Base-by-base conservation (phyloP, 30 jellyfish, hydroid and myxozoan genomes). In the Aurelia coerulea region DNA sequence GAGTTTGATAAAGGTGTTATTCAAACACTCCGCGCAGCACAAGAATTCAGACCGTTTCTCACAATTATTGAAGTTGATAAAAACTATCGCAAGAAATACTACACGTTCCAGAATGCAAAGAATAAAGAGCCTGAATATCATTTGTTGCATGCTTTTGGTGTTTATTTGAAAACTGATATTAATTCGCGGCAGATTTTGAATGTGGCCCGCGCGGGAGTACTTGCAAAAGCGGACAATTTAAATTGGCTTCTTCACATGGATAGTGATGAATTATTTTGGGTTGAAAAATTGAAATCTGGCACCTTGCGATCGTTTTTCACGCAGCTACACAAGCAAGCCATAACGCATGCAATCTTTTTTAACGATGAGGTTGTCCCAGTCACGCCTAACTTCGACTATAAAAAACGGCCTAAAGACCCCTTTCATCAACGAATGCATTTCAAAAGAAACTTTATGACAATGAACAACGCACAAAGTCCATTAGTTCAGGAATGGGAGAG, bases 191-290 rank as follows among this genome's bases (percentile, higher is more conserved):
- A 84, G 83, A 74, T 72, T 29, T 62, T 84, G 76, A 84, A 84
- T 84, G 93, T 84, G 67, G 93, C 88, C 32, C 93, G 93, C 62
- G 93, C 93, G 37, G 93, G 93, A 31, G 88, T 74, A 1, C 65
- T 84, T 59, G 93, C 93, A 31, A 73, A 74, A 65, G 82, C 88
- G 83, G 93, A 84, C 39, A 67, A 75, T 62, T 60, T 84, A 5
- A 71, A 77, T 52, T 84, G 93, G 93, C 76, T 84, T 9, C 67
- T 84, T 41, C 93, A 84, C 52, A 74, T 84, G 41, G 93, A 84
- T 64, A 63, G 88, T 15, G 93, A 84, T 33, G 93, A 84, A 56
- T 23, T 74, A 46, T 65, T 84, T 32, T 84, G 93, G 93, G 35
- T 74, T 33, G 75, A 73, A 37, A 80, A 87, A 37, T 46, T 84